These are phyloP conservation scores for Encarsia formosa DNA, from an alignment of 2,888 invertebrate genomes.

Conservation along the genomic window DNA sequence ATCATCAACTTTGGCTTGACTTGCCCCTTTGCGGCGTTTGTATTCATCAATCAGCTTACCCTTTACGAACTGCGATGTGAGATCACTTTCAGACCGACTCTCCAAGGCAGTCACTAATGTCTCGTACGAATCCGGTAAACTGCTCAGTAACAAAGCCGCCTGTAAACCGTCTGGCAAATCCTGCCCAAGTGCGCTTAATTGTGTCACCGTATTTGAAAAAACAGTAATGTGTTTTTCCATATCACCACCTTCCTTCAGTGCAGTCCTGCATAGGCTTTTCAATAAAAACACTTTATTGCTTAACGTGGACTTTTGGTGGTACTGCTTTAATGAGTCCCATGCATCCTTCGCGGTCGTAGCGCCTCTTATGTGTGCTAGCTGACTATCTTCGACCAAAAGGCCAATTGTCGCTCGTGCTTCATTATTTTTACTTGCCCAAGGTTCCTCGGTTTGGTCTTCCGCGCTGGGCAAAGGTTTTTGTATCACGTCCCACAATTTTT, in stretches of 20 bases:
- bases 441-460: neutral
- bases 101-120: conserved; percentile 24
- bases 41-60: conserved; percentile 32
- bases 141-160: conserved; percentile 25
- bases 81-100: conserved; percentile 23
- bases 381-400: conserved; percentile 22
- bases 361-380: conserved; percentile 3
- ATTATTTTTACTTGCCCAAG: conserved; percentile 26
- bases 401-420: conserved; percentile 23
- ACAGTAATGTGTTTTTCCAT: conserved; percentile 27
- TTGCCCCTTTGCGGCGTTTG: conserved; percentile 10
- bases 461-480: conserved; percentile 7
- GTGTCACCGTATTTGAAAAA: conserved; percentile 15
- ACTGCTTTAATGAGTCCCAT: conserved; percentile 22
- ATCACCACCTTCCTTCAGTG: conserved; percentile 13
- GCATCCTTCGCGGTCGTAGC: conserved; percentile 13
- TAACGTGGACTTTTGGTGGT: conserved; percentile 26
- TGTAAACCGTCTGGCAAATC: conserved; percentile 23
- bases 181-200: conserved; percentile 26
- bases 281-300: conserved; percentile 21
- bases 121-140: conserved; percentile 28
- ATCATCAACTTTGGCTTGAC: too few species aligned
- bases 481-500: conserved; percentile 28
- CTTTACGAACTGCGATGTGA: conserved; percentile 27
- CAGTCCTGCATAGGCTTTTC: conserved; percentile 8